Percentiles rank a stretch among this genome's conserved stretches.
These are phyloP conservation scores for Upupa epops DNA, from an alignment of 2,113 vertebrate genomes.

Conservation along the genomic window DNA sequence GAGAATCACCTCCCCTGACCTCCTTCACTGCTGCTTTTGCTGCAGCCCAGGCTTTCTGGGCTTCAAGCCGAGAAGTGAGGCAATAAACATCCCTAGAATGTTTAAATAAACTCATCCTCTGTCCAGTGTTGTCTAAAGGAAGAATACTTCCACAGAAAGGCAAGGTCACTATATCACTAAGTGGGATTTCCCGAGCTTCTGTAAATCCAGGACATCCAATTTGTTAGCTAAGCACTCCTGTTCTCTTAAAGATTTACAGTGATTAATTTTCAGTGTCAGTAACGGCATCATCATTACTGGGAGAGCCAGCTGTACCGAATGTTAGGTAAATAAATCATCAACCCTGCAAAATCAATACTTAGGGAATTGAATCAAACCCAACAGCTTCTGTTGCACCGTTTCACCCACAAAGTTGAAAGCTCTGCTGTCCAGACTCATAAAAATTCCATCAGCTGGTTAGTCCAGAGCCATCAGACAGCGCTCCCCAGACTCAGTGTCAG, in stretches of 20 bases:
- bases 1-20: too few species aligned
- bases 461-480: neutral
- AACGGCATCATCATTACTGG: constrained; percentile 48
- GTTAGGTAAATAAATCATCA: constrained; percentile 69
- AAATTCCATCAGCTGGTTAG: constrained; percentile 55
- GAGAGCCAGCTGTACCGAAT: constrained; percentile 27
- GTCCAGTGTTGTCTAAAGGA: neutral
- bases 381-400: constrained; percentile 37
- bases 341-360: constrained; percentile 49
- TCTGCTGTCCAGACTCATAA: constrained; percentile 68
- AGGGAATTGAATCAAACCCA: constrained; percentile 58
- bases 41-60: too few species aligned
- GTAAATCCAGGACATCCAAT: neutral
- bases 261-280: constrained; percentile 54
- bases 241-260: constrained; percentile 25
- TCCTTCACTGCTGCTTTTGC: too few species aligned
- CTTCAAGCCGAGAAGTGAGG: neutral
- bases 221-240: neutral
- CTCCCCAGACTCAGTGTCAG: constrained; percentile 60
- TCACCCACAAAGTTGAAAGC: constrained; percentile 37
- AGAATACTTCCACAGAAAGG: neutral
- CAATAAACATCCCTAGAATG: neutral
- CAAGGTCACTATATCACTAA: neutral
- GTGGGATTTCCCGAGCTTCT: neutral
- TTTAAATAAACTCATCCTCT: neutral